Conservation (phyloP, 2,113 vertebrate species). For the Chaetura pelagica region DNA sequence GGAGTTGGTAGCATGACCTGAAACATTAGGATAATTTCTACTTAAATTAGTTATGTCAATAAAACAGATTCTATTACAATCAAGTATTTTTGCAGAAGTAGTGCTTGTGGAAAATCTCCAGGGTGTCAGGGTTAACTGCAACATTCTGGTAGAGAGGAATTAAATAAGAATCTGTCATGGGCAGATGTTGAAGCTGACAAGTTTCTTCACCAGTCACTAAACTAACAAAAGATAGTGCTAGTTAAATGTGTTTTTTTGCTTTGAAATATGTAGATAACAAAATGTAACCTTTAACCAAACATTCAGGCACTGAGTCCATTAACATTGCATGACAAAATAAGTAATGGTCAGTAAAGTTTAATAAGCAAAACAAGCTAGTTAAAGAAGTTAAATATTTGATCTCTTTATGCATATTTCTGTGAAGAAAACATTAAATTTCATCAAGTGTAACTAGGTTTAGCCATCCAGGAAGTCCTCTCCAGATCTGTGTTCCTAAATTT, state of each 20-base stretch:
- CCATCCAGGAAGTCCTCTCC: neutral
- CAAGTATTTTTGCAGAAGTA: neutral
- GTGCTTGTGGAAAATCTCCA: neutral
- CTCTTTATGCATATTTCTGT: neutral
- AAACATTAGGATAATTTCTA: neutral
- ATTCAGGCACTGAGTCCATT: neutral
- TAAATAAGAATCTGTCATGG: neutral
- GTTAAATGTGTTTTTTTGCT: neutral
- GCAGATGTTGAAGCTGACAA: neutral
- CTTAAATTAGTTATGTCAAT: neutral
- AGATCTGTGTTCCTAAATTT: neutral
- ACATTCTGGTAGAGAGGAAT: neutral
- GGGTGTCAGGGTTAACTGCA: neutral
- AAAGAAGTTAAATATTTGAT: neutral
- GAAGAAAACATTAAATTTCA: neutral
- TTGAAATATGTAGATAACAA: neutral
- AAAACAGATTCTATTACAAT: neutral
- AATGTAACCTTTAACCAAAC: neutral
- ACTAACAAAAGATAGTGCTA: neutral
- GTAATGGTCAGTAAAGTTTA: neutral
- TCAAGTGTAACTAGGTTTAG: neutral
- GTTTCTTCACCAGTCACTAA: neutral
- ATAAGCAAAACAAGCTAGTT: neutral
- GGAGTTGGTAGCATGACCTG: neutral
- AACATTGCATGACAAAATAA: neutral